Conservation (phyloP, 2,888 invertebrate species). For the Nezara viridula region DNA sequence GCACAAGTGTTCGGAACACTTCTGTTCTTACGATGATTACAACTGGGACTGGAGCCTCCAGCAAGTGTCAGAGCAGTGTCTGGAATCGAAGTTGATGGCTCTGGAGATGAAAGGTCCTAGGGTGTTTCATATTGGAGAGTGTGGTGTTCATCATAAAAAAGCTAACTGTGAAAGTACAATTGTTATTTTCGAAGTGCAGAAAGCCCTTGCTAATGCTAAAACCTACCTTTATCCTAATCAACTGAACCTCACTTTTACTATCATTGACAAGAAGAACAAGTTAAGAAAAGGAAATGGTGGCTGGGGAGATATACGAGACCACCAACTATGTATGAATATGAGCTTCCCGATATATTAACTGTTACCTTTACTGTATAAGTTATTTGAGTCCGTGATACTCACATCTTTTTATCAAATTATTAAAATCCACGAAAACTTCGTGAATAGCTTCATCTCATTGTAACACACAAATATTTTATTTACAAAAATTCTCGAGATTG, state of each 20-base stretch:
- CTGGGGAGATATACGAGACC: constrained; percentile 92
- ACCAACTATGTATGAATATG: constrained; percentile 73
- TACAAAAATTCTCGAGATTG: no score
- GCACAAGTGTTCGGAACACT: constrained; percentile 84
- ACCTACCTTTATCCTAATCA: constrained; percentile 80
- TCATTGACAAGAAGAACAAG: constrained; percentile 80
- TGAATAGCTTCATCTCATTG: no score
- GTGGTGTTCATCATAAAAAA: constrained; percentile 97
- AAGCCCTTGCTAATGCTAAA: constrained; percentile 79
- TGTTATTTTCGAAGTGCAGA: constrained; percentile 87
- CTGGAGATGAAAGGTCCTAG: constrained; percentile 93
- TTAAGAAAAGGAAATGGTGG: constrained; percentile 94
- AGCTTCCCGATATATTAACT: constrained; percentile 58
- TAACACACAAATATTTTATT: no score
- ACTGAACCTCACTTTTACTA: constrained; percentile 77
- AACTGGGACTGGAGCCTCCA: constrained; percentile 99
- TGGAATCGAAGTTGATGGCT: constrained; percentile 83
- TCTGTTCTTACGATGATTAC: constrained; percentile 98
- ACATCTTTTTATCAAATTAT: no score
- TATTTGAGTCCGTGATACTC: not conserved
- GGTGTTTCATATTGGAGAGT: constrained; percentile 99
- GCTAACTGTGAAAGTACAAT: constrained; percentile 89
- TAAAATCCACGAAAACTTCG: no score
- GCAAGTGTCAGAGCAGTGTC: constrained; percentile 88
- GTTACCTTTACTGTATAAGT: not conserved